Evolutionary conservation across 2,797 vertebrate genomes (phyloP).

Genomic region (Paedocypris micromegethes): DNA sequence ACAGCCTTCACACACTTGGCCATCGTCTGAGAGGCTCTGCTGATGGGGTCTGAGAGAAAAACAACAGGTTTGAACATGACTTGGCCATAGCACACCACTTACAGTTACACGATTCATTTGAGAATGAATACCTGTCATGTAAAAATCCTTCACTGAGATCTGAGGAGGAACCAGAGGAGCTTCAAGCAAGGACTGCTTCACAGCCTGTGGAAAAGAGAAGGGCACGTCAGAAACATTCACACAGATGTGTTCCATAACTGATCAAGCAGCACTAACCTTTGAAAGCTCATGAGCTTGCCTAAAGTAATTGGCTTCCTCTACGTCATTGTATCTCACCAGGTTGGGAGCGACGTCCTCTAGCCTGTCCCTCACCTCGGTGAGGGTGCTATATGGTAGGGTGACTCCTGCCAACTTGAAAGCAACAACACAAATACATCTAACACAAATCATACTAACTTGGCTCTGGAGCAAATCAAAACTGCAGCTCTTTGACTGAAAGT

Average conservation of each 20-base stretch:
- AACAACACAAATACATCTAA: constrained; percentile 19
- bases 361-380: constrained; percentile 80
- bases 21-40: constrained; percentile 98
- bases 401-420: constrained; percentile 77
- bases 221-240: neutral
- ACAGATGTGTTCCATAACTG: neutral
- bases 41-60: constrained; percentile 83
- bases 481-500: no score
- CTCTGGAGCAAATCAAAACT: no score
- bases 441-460: neutral
- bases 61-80: neutral
- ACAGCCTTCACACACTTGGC: constrained; percentile 96
- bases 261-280: constrained; percentile 62
- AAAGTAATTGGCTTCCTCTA: constrained; percentile 96
- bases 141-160: constrained; percentile 91
- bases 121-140: constrained; percentile 86
- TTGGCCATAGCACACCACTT: neutral
- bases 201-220: constrained; percentile 63
- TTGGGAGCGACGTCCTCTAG: constrained; percentile 90
- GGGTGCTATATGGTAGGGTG: constrained; percentile 82
- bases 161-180: constrained; percentile 89
- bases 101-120: neutral
- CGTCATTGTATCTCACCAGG: constrained; percentile 87
- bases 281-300: constrained; percentile 86
- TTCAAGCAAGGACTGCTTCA: constrained; percentile 80